phyloP scores from a whole-genome alignment of 2,888 invertebrate genomes.

The Polydesmus complanatus region DNA sequence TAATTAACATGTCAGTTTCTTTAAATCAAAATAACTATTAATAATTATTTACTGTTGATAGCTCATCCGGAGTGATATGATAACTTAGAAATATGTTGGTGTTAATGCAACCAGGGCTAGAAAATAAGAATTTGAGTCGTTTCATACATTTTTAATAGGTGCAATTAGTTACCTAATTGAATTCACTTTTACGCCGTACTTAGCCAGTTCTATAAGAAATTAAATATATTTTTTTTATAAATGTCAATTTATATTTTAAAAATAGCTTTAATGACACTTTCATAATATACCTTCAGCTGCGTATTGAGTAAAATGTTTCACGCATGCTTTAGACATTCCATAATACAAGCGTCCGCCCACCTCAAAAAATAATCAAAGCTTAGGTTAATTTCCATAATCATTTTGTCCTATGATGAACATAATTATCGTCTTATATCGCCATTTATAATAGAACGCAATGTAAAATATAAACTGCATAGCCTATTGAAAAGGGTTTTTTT shows the following conservation, averaged over 20 bases:
- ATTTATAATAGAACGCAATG: no score
- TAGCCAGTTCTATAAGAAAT: conserved; percentile 3
- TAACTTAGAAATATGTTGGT: conserved; percentile 4
- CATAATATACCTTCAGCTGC: conserved; percentile 8
- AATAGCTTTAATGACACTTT: no score
- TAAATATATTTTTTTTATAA: background rate
- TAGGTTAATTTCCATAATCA: no score
- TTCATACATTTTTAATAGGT: background rate
- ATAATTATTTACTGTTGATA: background rate
- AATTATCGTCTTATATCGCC: no score
- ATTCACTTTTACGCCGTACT: conserved; percentile 5
- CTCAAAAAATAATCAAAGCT: no score
- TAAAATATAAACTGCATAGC: no score
- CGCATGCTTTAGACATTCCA: conserved; percentile 11
- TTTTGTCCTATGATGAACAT: no score
- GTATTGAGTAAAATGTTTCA: conserved; percentile 10
- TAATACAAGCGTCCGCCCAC: conserved; percentile 6
- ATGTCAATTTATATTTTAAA: background rate
- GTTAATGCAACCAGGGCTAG: conserved; percentile 5
- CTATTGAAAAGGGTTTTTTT: no score
- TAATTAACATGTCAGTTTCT: background rate
- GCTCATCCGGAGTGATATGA: conserved; percentile 3
- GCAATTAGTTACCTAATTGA: conserved; percentile 3
- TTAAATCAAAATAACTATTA: background rate
- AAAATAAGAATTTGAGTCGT: background rate